Base-by-base conservation (phyloP, 2,113 vertebrate genomes). In the Onychostoma macrolepis region DNA sequence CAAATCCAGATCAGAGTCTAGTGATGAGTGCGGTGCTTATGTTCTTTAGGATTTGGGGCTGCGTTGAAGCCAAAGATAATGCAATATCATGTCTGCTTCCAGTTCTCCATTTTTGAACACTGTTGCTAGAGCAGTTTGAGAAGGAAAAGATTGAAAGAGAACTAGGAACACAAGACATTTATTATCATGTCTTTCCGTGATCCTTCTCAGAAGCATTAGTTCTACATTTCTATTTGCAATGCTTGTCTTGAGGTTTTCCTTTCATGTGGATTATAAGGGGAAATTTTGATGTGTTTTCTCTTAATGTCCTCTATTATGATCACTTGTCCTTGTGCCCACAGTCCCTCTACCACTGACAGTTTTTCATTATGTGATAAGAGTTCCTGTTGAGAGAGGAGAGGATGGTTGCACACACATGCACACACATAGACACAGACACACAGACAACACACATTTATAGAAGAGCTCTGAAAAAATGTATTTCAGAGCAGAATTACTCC, bases 361-460 rank as follows among this genome's bases (percentile, higher is more conserved):
- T 90, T 88, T 85, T 89, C 88, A 91, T 92, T 90, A 89, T 21
- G 28, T 91, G 90, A 92, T 93, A 91, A 92, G 80, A 86, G 83
- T 90, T 87, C 86, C 81, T 87, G 78, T 86, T 84, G 82, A 90
- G 83, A 89, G 76, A 84, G 63, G 8, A 86, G 77, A 77, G 82
- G 84, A 67, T 81, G 71, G 76, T 26, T 43, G 77, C 61, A 82
- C 43, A 82, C 69, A 7, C 45, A 75, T 56, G 21, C 69, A 53
- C 74, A 61, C 63, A 61, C 30, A 33, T 74, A 84, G 9, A 63
- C 63, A 84, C 75, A 84, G 9, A 63, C 63, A 84, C 75, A 79
- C 61, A 85, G 28, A 56, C 56, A 53, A 61, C 61, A 72, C 82
- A 71, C 48, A 85, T n/a, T n/a, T n/a, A n/a, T 26, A 86, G 38